phyloP scores from a whole-genome alignment of 1,140 invertebrate species.

The Leptopilina clavipes region DNA sequence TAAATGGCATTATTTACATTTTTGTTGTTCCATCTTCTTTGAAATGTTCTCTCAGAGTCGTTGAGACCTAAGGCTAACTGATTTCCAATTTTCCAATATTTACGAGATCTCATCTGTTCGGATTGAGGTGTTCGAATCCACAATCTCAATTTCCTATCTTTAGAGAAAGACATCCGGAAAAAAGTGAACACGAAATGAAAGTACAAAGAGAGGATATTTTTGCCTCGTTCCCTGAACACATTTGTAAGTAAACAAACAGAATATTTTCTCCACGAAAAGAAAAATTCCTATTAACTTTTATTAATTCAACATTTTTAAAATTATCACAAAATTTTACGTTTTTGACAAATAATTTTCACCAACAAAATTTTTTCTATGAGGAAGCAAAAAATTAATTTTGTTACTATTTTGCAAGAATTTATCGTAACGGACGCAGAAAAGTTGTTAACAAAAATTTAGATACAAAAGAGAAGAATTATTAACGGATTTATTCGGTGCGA shows the following conservation, averaged over 20 bases:
- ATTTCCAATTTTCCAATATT: slow-evolving; percentile 65
- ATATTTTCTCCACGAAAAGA: neutral
- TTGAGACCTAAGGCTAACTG: slow-evolving; percentile 52
- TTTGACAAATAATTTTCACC: too few relatives aligned
- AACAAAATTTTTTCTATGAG: too few relatives aligned
- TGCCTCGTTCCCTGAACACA: neutral
- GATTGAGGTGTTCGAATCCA: neutral
- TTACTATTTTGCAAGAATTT: too few relatives aligned
- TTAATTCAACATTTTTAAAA: too few relatives aligned
- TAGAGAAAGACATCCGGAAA: slow-evolving; percentile 1
- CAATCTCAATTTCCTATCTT: slow-evolving; percentile 18
- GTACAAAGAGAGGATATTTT: neutral
- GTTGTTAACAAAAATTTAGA: neutral
- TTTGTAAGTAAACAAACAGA: neutral
- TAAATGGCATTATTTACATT: neutral
- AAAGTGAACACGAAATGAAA: neutral
- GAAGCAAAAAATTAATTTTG: too few relatives aligned
- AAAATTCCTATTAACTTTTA: too few relatives aligned
- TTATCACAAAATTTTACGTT: too few relatives aligned
- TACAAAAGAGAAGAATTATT: neutral
- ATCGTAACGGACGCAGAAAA: too few relatives aligned
- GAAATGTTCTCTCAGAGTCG: slow-evolving; percentile 28
- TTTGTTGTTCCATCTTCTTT: neutral
- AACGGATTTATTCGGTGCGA: neutral
- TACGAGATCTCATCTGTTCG: slow-evolving; percentile 49